Evolutionary conservation across 1,140 invertebrate genomes (phyloP), one percentile per base, ranked within the genome.

Genomic region (Calliphora vicina): DNA sequence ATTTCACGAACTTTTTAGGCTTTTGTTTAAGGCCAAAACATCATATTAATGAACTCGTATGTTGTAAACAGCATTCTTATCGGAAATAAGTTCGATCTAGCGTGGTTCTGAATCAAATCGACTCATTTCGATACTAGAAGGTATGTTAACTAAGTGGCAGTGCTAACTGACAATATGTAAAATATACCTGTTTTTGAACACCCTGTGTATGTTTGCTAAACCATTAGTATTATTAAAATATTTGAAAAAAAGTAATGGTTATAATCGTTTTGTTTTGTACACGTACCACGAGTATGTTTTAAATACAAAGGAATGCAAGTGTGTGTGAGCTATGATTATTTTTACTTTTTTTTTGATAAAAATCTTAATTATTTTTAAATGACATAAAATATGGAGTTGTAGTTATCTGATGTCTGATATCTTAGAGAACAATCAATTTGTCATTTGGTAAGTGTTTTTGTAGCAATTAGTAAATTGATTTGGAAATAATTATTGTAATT

Each of bases 221-320:
- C 61, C 61, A 67, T 67, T 67, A 67, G 61, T 25, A 23, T 10
- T 67, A 67, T 67, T 67, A 67, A 67, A 67, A 67, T 67, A 67
- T 67, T 10, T 17, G 8, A 50, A 50, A n/a, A 35, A 50, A 50
- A n/a, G 45, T 17, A 50, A 50, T 50, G 45, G 17, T 17, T 50
- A 50, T 17, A 50, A 50, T 50, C 45, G 17, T 17, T 17, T 17
- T 50, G 12, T 50, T 50, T n/a, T 50, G 15, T n/a, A 50, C 17
- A 50, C 45, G 45, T 50, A 35, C 35, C 35, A 35, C 5, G 6
- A 2, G 10, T 35, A 2, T 10, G 5, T 35, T 35, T 35, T 35
- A 35, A 5, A 35, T 35, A 35, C 35, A 35, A 35, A 0, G 35
- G 35, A 8, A 35, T 50, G 13, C 45, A 50, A 3, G 1, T 50